phyloP scores from a whole-genome alignment of 35 echinoderm and acorn worm genomes.

The Stichopus chloronotus region DNA sequence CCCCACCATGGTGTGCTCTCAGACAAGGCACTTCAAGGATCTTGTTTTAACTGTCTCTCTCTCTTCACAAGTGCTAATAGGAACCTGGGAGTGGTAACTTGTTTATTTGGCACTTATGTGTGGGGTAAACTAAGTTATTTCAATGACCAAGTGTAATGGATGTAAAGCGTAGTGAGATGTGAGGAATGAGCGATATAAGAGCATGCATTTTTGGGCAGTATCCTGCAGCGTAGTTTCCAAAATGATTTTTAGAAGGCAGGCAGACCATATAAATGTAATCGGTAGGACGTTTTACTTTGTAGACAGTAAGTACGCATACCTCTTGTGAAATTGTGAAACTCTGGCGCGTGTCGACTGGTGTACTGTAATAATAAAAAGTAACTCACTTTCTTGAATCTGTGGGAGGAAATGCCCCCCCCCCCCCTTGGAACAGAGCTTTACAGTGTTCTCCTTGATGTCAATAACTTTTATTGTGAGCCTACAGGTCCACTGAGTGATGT shows the following conservation, averaged over 20 bases:
- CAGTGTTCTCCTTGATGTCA: background rate
- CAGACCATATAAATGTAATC: background rate
- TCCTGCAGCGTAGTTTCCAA: background rate
- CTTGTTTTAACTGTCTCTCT: background rate
- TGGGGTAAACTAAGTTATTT: background rate
- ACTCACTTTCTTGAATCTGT: background rate
- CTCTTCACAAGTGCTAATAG: background rate
- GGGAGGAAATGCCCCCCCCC: background rate
- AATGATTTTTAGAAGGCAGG: background rate
- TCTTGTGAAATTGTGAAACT: background rate
- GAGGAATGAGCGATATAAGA: conserved; percentile 6
- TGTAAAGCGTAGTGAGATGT: background rate
- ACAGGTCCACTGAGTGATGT: background rate
- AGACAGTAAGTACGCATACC: background rate
- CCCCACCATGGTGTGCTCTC: background rate
- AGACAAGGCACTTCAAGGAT: background rate
- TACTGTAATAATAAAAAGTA: background rate
- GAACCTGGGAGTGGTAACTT: background rate
- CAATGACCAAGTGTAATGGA: background rate
- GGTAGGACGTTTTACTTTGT: background rate
- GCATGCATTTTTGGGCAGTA: background rate
- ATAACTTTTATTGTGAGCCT: conserved; percentile 6
- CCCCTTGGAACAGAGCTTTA: background rate
- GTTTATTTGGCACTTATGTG: background rate
- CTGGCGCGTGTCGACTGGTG: background rate